Evolutionary conservation across 2,888 invertebrate species (phyloP).

Genomic region (Mythimna impura): DNA sequence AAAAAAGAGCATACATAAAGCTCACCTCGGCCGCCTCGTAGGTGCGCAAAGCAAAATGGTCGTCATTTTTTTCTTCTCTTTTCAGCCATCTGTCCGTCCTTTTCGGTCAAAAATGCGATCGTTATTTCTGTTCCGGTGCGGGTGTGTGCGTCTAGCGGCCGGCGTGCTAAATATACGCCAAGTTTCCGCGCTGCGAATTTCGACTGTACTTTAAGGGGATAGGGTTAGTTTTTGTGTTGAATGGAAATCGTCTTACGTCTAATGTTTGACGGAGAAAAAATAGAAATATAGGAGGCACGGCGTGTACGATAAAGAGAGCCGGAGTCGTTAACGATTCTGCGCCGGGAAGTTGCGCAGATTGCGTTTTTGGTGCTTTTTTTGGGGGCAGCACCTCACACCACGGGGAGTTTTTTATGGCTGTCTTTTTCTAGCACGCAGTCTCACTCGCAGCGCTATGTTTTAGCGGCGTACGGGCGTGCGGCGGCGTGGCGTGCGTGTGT

Average conservation of each 20-base stretch:
- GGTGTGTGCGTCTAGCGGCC: slow-evolving; percentile 87
- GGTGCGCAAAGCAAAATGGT: slow-evolving; percentile 90
- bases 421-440: slow-evolving; percentile 88
- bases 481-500: slow-evolving; percentile 68
- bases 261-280: slow-evolving; percentile 88
- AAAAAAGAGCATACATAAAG: slow-evolving; percentile 89
- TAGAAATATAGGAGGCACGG: slow-evolving; percentile 90
- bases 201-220: slow-evolving; percentile 39
- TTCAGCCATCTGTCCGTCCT: slow-evolving; percentile 90
- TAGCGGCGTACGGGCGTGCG: slow-evolving; percentile 72
- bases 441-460: slow-evolving; percentile 75
- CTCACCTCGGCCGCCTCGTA: slow-evolving; percentile 84
- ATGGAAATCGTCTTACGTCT: slow-evolving; percentile 84
- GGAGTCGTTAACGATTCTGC: slow-evolving; percentile 91
- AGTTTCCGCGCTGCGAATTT: slow-evolving; percentile 56
- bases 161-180: slow-evolving; percentile 80
- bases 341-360: slow-evolving; percentile 91
- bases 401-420: slow-evolving; percentile 88
- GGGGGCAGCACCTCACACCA: slow-evolving; percentile 90
- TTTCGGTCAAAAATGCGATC: slow-evolving; percentile 91
- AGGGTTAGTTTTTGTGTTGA: slow-evolving; percentile 66
- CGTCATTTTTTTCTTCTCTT: slow-evolving; percentile 91
- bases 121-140: slow-evolving; percentile 90
- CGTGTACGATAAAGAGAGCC: slow-evolving; percentile 90
- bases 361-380: slow-evolving; percentile 91